Evolutionary conservation across 2,888 invertebrate genomes (phyloP), one percentile per base, ranked within the genome.

Genomic region (Linnaemya tessellans): DNA sequence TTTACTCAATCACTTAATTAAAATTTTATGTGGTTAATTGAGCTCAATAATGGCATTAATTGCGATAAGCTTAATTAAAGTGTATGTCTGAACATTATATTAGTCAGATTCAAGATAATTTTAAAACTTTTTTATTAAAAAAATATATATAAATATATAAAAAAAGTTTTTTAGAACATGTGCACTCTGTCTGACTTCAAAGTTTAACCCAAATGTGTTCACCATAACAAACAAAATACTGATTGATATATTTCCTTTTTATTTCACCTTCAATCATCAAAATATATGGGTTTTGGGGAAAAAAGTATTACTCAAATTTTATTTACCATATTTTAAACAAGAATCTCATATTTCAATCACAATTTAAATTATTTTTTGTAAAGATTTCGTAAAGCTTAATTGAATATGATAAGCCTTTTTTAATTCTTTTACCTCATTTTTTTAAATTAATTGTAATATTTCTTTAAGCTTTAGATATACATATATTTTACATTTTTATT

Each of bases 291-390:
- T 38, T 30, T 56, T 54, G 1, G 7, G n/a, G 30, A 73, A 25
- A 35, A 30, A 22, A 15, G 10, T 30, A 25, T 41, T 38, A 18
- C 30, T 35, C 43, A 65, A 65, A 56, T 20, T 56, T 38, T 49
- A n/a, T 77, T 68, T 25, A 38, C 46, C 58, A 43, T n/a, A 49
- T 35, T 30, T 15, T 30, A 43, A 65, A 22, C 20, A 58, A 30
- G 8, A 18, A 58, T 46, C 75, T 82, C 77, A 71, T 41, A 71
- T 82, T 82, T 82, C 82, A 70, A 82, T 82, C 71, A 77, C 64
- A 77, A 30, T 71, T 70, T 13, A 20, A n/a, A 8, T 15, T 73
- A n/a, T 58, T 65, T 64, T 67, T 65, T 49, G 10, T 65, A 65
- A 30, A 49, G 25, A 65, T 46, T 78, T 41, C 8, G n/a, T n/a